These are phyloP conservation scores for Psittacula cyanocephala DNA, from an alignment of 2,113 vertebrate genomes.

Conservation along the genomic window DNA sequence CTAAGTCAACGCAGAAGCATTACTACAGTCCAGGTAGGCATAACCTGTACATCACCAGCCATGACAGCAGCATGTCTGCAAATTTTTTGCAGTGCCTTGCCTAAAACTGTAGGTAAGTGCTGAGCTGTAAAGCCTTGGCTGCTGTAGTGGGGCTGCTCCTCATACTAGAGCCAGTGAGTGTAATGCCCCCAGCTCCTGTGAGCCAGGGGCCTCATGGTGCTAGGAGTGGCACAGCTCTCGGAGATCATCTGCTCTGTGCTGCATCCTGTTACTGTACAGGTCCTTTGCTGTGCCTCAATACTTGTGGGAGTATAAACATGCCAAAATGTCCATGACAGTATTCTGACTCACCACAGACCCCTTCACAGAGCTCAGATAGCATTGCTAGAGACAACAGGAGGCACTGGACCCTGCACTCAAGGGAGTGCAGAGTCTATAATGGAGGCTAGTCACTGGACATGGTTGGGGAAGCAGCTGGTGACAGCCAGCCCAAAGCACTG, in stretches of 20 bases:
- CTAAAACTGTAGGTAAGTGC: neutral
- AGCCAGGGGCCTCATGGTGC: neutral
- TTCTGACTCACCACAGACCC: neutral
- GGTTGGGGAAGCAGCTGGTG: neutral
- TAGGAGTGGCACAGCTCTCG: neutral
- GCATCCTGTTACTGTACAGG: neutral
- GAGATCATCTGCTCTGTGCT: neutral
- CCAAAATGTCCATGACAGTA: neutral
- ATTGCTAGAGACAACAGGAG: neutral
- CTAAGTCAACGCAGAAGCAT: neutral
- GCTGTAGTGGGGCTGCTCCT: rapidly evolving
- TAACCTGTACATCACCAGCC: neutral
- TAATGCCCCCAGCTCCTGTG: rapidly evolving
- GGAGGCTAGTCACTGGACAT: neutral
- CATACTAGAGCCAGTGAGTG: neutral
- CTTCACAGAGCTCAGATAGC: neutral
- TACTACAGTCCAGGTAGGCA: neutral
- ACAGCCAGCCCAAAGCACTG: neutral
- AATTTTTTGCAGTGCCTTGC: neutral
- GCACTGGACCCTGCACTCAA: neutral
- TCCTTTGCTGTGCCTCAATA: neutral
- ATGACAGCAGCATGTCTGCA: neutral
- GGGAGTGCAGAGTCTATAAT: neutral
- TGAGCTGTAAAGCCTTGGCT: neutral
- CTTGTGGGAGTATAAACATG: neutral